Evolutionary conservation across 2,888 invertebrate species (phyloP).

Genomic region (Orthonevra nobilis): DNA sequence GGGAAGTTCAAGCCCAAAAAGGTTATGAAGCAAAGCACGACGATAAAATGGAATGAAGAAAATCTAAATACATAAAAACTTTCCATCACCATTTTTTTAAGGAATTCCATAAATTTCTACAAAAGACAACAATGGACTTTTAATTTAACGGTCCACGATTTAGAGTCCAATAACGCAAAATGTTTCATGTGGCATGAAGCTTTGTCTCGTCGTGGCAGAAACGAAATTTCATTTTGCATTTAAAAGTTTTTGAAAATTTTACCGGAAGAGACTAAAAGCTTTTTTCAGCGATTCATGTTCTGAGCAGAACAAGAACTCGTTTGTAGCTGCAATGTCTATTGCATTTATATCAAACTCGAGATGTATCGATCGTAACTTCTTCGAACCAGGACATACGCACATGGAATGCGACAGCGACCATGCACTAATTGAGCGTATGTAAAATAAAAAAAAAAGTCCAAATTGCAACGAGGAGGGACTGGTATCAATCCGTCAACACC

Average conservation of each 20-base stretch:
- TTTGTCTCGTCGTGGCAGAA: constrained; percentile 11
- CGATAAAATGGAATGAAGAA: no score
- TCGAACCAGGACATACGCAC: constrained; percentile 3
- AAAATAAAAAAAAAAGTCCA: no score
- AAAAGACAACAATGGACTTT: constrained; percentile 1
- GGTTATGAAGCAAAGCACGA: no score
- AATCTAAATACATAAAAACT: neutral
- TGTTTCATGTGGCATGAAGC: constrained; percentile 33
- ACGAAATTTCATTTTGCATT: constrained; percentile 15
- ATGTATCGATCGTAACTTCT: neutral
- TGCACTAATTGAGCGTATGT: no score
- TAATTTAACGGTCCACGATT: neutral
- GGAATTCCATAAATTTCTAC: constrained; percentile 7
- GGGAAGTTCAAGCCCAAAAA: neutral
- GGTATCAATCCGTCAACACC: no score
- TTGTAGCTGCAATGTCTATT: neutral
- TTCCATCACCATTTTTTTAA: constrained; percentile 3
- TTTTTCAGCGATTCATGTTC: constrained; percentile 35
- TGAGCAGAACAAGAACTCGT: constrained; percentile 14
- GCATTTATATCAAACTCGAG: no score
- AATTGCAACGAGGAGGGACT: no score
- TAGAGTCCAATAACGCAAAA: constrained; percentile 1
- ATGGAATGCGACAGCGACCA: no score
- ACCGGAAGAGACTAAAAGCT: neutral
- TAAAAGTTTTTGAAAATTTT: neutral